A percentile compares a stretch with the other conserved stretches of the same genome.
Conservation (phyloP, 2,797 vertebrate genomes). For the Oreochromis grahami region DNA sequence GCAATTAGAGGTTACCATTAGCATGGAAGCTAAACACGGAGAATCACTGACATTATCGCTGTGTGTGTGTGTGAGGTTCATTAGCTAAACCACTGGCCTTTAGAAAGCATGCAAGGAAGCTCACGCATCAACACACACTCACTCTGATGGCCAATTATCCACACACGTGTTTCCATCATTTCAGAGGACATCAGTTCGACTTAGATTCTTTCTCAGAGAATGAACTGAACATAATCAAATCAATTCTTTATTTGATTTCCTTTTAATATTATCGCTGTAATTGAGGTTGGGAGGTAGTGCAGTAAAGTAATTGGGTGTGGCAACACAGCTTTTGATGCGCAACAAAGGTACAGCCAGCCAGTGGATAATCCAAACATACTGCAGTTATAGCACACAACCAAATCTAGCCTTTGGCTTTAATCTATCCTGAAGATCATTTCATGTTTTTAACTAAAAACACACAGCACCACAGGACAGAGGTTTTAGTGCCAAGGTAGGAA, state of each 20-base stretch:
- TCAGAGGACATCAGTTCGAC: not conserved
- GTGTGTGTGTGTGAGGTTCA: not conserved
- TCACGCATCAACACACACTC: not conserved
- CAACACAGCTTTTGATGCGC: not conserved
- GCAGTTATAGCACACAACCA: not conserved
- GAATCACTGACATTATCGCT: not conserved
- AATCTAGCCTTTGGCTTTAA: not conserved
- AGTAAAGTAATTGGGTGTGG: not conserved
- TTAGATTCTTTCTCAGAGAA: not conserved
- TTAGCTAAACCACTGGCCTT: slow-evolving; percentile 38
- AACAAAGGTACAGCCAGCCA: not conserved
- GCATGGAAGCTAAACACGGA: not conserved
- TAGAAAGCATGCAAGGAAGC: not conserved
- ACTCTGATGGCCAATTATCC: not conserved
- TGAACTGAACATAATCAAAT: not conserved
- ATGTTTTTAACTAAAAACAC: not conserved
- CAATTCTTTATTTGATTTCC: not conserved
- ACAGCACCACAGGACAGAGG: not conserved
- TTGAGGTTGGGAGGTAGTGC: not conserved
- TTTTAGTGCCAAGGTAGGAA: not conserved
- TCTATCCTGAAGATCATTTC: not conserved
- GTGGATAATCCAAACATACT: not conserved
- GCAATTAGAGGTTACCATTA: slow-evolving; percentile 2
- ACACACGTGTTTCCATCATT: not conserved
- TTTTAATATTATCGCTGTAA: not conserved